These are phyloP conservation scores for Scaptomyza tumidula DNA, from an alignment of 2,888 invertebrate genomes.

Conservation along the genomic window DNA sequence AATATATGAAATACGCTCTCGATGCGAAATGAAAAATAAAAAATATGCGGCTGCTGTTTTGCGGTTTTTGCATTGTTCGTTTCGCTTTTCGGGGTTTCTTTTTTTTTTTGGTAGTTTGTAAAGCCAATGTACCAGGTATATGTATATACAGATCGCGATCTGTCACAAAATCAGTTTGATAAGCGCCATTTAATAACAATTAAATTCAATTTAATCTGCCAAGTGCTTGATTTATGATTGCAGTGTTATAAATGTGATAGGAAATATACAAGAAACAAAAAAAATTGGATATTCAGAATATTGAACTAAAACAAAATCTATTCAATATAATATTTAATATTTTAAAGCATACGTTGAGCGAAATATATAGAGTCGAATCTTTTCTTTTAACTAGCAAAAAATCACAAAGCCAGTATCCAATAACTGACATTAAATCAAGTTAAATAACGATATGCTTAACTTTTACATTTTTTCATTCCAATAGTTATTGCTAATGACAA, in stretches of 20 bases:
- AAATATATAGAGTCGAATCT: too few species aligned
- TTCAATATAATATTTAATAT: too few species aligned
- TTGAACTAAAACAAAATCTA: neutral
- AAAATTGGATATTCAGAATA: neutral
- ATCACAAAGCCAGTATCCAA: too few species aligned
- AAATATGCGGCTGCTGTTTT: slow-evolving; percentile 41
- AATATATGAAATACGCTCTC: slow-evolving; percentile 72
- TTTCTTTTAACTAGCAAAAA: too few species aligned
- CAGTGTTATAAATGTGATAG: neutral
- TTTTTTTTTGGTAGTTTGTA: slow-evolving; percentile 8
- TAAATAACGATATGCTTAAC: neutral
- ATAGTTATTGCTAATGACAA: slow-evolving; percentile 63
- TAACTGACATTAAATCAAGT: too few species aligned
- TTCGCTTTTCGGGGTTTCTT: slow-evolving; percentile 14
- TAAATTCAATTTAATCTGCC: slow-evolving; percentile 19
- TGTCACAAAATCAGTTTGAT: slow-evolving; percentile 24
- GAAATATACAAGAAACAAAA: too few species aligned
- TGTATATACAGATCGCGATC: neutral
- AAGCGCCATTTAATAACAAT: slow-evolving; percentile 34
- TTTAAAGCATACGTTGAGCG: too few species aligned
- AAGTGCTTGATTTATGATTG: slow-evolving; percentile 18
- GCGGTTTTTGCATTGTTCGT: slow-evolving; percentile 45
- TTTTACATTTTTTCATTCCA: slow-evolving; percentile 2
- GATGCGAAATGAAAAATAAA: slow-evolving; percentile 28
- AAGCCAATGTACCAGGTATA: slow-evolving; percentile 30